Evolutionary conservation across 1,140 invertebrate genomes (phyloP), one percentile per base, ranked within the genome.

Genomic region (Rhagoletis pomonella): DNA sequence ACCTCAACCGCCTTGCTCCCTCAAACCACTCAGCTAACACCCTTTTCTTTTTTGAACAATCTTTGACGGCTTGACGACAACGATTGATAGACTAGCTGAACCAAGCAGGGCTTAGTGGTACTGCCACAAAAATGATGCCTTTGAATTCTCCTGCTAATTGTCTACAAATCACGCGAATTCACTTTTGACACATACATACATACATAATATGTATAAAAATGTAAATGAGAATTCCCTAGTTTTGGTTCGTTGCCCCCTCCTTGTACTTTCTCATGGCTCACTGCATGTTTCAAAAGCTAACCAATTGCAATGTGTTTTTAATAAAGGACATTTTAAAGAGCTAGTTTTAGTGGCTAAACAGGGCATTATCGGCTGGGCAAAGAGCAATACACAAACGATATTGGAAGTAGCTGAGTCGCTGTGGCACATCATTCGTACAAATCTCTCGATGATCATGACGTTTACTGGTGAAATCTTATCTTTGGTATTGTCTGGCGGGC

Each of bases 401-500:
- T 95, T 97, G 89, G 97, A 97, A 2, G 96, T 99, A 4, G 94
- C 98, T 3, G 97, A 98, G 89, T 98, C 98, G 1, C 92, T 99
- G n/a, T 99, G 98, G 98, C 94, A 96, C 42, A 96, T 99, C 60
- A 93, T 99, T 4, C 97, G 97, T 89, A 97, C 98, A 88, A 99
- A 99, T 93, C 95, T 99, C 89, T 97, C 96, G 17, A 94, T 99
- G n/a, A 95, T 98, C n/a, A 93, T 98, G 9, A 96, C 96, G 58
- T 95, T 98, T 2, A 91, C 99, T 1, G 97, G 97, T 2, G 96
- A 98, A 12, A 95, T 98, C 64, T 93, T 99, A 6, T 98, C 98
- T 3, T 92, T 99, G 12, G 91, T 99, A 77, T 94, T 99, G 73
- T 97, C 97, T 87, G 98, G 98, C 59, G 98, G 98, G 88, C 97